Conservation (phyloP, 2,113 vertebrate genomes). For the Dicentrarchus labrax region DNA sequence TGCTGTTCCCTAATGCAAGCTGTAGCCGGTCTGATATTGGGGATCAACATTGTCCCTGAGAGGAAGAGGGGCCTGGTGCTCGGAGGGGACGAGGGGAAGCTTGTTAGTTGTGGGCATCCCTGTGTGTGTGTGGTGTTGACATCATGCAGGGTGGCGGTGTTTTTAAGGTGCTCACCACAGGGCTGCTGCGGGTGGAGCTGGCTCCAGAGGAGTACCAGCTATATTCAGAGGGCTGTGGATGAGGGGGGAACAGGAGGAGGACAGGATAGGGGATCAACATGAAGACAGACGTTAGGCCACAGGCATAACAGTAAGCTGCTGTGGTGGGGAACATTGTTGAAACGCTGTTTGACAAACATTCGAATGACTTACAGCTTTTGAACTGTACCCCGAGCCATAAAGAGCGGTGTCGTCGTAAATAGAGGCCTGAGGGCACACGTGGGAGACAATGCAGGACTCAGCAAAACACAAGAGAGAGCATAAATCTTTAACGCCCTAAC, state of each 20-base stretch:
- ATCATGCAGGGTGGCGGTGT: conserved; percentile 56
- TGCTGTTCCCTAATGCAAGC: conserved; percentile 20
- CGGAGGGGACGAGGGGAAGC: background rate
- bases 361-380: conserved; percentile 89
- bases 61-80: background rate
- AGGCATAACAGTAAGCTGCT: conserved; percentile 36
- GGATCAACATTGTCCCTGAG: background rate
- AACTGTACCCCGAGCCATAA: conserved; percentile 84
- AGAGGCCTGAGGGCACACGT: conserved; percentile 85
- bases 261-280: conserved; percentile 77
- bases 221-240: conserved; percentile 91
- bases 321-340: conserved; percentile 36
- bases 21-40: background rate
- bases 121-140: conserved; percentile 35
- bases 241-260: background rate
- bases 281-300: conserved; percentile 37
- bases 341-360: conserved; percentile 33
- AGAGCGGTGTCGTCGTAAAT: conserved; percentile 86
- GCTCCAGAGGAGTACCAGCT: conserved; percentile 92
- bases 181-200: conserved; percentile 92
- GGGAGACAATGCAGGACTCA: conserved; percentile 69
- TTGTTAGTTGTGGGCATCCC: conserved; percentile 35
- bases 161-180: conserved; percentile 89
- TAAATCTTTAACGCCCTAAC: conserved; percentile 36
- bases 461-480: conserved; percentile 51